phyloP scores from a whole-genome alignment of 2,113 vertebrate genomes.

The Menura novaehollandiae region DNA sequence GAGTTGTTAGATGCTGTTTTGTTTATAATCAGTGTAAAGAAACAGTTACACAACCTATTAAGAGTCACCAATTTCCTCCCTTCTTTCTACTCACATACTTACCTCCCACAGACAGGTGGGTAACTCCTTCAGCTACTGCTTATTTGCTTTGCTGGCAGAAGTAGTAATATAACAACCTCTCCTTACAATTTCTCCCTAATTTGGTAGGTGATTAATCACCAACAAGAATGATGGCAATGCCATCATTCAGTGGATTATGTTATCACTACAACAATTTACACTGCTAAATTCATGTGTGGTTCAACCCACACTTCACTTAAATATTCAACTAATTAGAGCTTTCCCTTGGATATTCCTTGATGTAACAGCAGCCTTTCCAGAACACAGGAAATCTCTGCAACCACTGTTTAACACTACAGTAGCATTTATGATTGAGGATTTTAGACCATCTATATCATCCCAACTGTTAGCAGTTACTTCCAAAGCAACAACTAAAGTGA shows the following conservation, averaged over 20 bases:
- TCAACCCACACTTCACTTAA: slow-evolving; percentile 17
- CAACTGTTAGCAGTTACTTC: not conserved
- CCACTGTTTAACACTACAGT: not conserved
- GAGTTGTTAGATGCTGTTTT: not conserved
- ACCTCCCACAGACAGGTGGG: not conserved
- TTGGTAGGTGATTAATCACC: slow-evolving; percentile 13
- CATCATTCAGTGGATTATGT: not conserved
- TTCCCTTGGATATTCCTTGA: not conserved
- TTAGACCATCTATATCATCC: not conserved
- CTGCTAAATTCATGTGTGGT: not conserved
- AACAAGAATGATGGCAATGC: not conserved
- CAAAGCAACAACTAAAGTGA: not conserved
- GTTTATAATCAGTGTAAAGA: not conserved
- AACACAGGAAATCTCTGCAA: not conserved
- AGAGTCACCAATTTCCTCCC: not conserved
- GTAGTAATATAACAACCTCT: not conserved
- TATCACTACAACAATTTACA: not conserved
- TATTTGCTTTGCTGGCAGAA: not conserved
- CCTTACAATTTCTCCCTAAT: not conserved
- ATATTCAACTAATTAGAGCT: not conserved
- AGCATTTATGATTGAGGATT: not conserved
- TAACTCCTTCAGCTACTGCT: not conserved
- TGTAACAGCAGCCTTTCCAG: not conserved
- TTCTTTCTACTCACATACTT: not conserved
- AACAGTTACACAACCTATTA: not conserved